phyloP scores from a whole-genome alignment of 2,113 vertebrate species.

The Aptenodytes forsteri region DNA sequence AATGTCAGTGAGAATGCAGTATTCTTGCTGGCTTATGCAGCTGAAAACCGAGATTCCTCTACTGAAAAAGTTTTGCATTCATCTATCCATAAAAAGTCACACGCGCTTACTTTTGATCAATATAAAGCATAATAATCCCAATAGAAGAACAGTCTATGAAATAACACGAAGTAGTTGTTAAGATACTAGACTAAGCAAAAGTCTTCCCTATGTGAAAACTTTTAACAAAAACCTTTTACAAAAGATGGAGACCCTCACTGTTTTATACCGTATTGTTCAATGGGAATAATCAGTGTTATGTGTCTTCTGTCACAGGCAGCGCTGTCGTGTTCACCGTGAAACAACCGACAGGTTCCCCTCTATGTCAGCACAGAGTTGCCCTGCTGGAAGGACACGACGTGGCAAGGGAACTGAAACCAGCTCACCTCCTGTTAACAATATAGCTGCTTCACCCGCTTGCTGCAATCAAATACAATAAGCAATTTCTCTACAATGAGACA shows the following conservation, averaged over 20 bases:
- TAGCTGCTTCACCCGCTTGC: not conserved
- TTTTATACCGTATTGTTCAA: not conserved
- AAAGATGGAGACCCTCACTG: not conserved
- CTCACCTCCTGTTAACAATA: not conserved
- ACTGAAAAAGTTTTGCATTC: not conserved
- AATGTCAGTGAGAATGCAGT: rapidly evolving
- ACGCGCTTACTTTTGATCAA: not conserved
- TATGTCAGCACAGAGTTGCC: not conserved
- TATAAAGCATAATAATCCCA: not conserved
- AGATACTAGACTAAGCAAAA: not conserved
- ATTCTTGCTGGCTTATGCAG: not conserved
- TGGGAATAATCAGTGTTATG: not conserved
- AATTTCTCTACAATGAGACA: not conserved
- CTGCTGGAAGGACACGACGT: rapidly evolving
- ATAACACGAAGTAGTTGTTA: not conserved
- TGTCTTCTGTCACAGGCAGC: not conserved
- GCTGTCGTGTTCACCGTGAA: not conserved
- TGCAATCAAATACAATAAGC: not conserved
- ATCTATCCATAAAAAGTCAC: not conserved
- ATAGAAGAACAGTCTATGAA: not conserved
- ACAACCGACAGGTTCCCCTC: not conserved
- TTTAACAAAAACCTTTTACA: not conserved
- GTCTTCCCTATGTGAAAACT: not conserved
- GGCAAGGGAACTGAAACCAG: not conserved
- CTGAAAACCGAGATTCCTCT: not conserved